Conservation (phyloP, 2,888 invertebrate species). For the Harpalus rufipes region DNA sequence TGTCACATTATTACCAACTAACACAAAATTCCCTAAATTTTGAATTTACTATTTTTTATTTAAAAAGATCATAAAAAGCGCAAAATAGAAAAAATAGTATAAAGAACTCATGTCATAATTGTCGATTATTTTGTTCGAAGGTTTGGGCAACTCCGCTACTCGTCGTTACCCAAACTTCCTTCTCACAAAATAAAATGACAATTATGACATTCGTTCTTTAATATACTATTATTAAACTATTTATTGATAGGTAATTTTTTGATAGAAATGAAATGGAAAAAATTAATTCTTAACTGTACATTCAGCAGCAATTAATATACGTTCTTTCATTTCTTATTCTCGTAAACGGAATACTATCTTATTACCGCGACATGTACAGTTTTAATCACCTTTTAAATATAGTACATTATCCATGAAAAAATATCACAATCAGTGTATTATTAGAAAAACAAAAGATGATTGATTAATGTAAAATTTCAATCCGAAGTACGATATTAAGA, state of each 20-base stretch:
- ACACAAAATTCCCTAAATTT: no score
- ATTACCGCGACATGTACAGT: not conserved
- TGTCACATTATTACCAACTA: no score
- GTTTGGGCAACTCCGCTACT: no score
- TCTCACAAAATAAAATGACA: no score
- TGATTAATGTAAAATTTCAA: constrained; percentile 1
- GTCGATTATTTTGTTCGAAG: no score
- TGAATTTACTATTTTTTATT: no score
- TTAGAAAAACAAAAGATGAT: not conserved
- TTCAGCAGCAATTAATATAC: not conserved
- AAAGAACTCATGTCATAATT: no score
- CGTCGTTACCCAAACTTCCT: no score
- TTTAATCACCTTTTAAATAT: not conserved
- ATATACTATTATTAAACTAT: no score
- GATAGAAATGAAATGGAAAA: not conserved
- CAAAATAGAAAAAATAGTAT: no score
- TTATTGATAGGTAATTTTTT: not conserved
- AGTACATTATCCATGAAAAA: not conserved
- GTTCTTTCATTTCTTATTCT: not conserved
- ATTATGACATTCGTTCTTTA: no score
- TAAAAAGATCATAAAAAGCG: no score
- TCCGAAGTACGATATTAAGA: not conserved
- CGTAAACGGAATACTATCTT: not conserved
- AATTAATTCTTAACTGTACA: not conserved
- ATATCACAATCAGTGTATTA: not conserved